A percentile compares a stretch with the other conserved stretches of the same genome.
Evolutionary conservation across 2,888 invertebrate species (phyloP).

Genomic region (Rugalucina vietnamica): DNA sequence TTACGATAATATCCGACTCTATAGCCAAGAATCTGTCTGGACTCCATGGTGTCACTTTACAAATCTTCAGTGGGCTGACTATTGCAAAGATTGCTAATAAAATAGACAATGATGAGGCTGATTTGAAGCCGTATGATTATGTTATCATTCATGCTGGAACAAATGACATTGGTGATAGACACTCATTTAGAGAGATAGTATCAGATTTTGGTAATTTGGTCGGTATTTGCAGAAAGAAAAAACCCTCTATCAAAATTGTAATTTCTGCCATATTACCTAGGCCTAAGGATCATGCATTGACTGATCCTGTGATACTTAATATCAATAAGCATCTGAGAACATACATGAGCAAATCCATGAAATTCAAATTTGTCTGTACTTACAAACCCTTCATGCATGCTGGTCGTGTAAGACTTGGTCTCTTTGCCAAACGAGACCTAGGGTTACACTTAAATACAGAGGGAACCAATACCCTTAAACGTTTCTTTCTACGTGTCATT

Average conservation of each 20-base stretch:
- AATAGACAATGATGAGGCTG: too few relatives aligned
- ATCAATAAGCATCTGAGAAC: not conserved
- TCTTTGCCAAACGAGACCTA: not conserved
- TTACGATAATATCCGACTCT: not conserved
- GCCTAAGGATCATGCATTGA: not conserved
- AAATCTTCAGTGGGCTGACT: not conserved
- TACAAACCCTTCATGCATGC: not conserved
- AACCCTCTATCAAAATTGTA: not conserved
- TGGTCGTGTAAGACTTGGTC: not conserved
- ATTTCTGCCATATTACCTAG: not conserved
- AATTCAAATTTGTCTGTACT: not conserved
- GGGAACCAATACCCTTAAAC: not conserved
- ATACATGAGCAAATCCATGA: not conserved
- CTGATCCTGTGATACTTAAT: not conserved
- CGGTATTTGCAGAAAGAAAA: not conserved
- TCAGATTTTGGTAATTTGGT: not conserved
- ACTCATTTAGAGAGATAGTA: not conserved
- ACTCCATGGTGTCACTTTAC: not conserved
- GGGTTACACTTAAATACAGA: not conserved
- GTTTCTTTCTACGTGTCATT: not conserved
- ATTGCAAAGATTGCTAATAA: too few relatives aligned
- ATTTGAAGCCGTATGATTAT: too few relatives aligned
- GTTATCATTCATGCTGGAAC: not conserved
- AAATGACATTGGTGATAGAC: too few relatives aligned
- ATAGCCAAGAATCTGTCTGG: not conserved